Conservation (phyloP, 1,140 invertebrate genomes). For the Trigoniulus corallinus region DNA sequence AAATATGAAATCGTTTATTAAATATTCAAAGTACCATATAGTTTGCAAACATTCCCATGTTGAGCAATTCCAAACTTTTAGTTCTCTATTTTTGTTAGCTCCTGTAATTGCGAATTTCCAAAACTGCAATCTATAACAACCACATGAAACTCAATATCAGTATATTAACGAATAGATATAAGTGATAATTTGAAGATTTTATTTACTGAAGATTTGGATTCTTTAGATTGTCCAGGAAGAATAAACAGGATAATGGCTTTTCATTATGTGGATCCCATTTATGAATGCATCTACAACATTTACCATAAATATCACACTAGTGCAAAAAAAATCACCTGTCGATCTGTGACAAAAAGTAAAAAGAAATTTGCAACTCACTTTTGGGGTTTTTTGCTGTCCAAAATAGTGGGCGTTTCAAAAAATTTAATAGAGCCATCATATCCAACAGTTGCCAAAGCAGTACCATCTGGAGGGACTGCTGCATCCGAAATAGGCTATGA, state of each 20-base stretch:
- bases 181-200: conserved; percentile 1
- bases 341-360: not conserved
- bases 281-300: conserved; percentile 49
- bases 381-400: not conserved
- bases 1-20: not conserved
- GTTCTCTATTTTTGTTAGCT: conserved; percentile 67
- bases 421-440: conserved; percentile 77
- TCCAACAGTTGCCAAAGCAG: conserved; percentile 72
- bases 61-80: conserved; percentile 89
- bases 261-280: conserved; percentile 80
- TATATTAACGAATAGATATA: conserved; percentile 4
- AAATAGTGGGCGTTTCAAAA: conserved; percentile 34
- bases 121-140: conserved; percentile 49
- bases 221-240: conserved; percentile 84
- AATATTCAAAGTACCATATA: conserved; percentile 35
- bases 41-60: conserved; percentile 83
- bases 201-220: conserved; percentile 65
- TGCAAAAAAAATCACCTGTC: not conserved
- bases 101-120: conserved; percentile 91
- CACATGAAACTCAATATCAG: not conserved
- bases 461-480: conserved; percentile 81
- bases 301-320: not conserved
- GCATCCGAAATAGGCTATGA: conserved; percentile 59
- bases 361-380: no score
- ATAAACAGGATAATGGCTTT: conserved; percentile 61